Percentiles rank a stretch among this genome's conserved stretches.
Conservation (phyloP, 30 jellyfish, hydroid and myxozoan genomes). For the Pelagia noctiluca region DNA sequence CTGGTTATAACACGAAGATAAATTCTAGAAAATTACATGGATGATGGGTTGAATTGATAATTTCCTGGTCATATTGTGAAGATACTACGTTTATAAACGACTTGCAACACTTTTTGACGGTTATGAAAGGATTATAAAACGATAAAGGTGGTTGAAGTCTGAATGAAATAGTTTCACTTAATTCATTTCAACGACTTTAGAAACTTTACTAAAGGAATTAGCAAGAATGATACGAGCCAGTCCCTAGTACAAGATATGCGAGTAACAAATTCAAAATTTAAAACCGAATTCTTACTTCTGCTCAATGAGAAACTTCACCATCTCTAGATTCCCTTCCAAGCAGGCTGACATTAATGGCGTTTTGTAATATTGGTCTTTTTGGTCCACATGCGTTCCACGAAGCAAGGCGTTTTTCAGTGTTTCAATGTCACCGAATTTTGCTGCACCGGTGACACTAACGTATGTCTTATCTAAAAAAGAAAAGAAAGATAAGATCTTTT, state of each 20-base stretch:
- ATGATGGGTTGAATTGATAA: too few species aligned
- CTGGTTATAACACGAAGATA: too few species aligned
- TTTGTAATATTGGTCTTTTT: slow-evolving; percentile 83
- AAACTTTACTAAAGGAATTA: too few species aligned
- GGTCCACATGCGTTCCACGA: slow-evolving; percentile 80
- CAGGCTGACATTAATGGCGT: slow-evolving; percentile 95
- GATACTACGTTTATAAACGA: too few species aligned
- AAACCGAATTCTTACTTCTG: slow-evolving; percentile 62
- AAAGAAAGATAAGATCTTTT: neutral
- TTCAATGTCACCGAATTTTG: slow-evolving; percentile 71
- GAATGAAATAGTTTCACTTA: too few species aligned
- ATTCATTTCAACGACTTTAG: too few species aligned
- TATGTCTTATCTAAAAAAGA: slow-evolving; percentile 65
- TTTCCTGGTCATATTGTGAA: too few species aligned
- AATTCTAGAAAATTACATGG: too few species aligned
- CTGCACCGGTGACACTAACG: slow-evolving; percentile 82
- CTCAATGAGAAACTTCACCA: slow-evolving; percentile 80
- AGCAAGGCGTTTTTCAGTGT: slow-evolving; percentile 81
- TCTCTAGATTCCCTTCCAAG: slow-evolving; percentile 86
- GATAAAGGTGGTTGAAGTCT: too few species aligned
- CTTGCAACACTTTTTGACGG: too few species aligned
- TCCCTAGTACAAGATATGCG: neutral
- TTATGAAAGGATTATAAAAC: too few species aligned
- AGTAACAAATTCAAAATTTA: neutral
- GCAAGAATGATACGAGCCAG: too few species aligned